These are phyloP conservation scores for Leptopilina clavipes DNA, from an alignment of 1,140 invertebrate species.

Conservation along the genomic window DNA sequence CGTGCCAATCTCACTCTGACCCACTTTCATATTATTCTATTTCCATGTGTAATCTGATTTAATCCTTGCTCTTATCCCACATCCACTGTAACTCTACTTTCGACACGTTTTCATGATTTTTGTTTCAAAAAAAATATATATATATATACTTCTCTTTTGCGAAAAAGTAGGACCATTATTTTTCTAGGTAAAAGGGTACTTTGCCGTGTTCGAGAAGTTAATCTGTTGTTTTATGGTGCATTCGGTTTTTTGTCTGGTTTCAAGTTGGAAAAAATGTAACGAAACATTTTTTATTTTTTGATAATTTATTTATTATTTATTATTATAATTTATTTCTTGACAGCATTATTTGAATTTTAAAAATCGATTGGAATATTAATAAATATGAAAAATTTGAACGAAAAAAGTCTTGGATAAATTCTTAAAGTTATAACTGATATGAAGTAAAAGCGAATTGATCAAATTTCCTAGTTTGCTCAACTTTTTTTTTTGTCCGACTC, in stretches of 20 bases:
- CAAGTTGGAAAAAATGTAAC: not conserved
- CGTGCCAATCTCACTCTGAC: constrained; percentile 10
- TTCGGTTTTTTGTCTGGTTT: not conserved
- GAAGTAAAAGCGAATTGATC: not conserved
- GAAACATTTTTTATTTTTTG: not conserved
- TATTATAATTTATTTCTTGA: too few species aligned
- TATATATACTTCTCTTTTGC: not conserved
- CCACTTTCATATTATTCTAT: constrained; percentile 33
- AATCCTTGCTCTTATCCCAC: constrained; percentile 14
- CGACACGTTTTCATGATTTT: constrained; percentile 20
- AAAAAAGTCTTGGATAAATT: not conserved
- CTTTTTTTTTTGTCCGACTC: not conserved
- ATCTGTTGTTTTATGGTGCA: constrained; percentile 11
- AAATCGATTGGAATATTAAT: too few species aligned
- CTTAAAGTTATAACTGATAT: not conserved
- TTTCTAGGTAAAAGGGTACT: not conserved
- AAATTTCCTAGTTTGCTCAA: not conserved
- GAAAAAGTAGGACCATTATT: constrained; percentile 6
- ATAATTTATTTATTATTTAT: not conserved
- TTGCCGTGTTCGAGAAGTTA: constrained; percentile 10
- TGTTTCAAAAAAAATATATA: not conserved
- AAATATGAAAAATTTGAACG: too few species aligned
- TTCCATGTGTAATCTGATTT: constrained; percentile 32
- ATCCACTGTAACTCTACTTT: not conserved
- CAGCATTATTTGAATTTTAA: too few species aligned